phyloP scores from a whole-genome alignment of 2,113 vertebrate species.

The Semicossyphus pulcher region DNA sequence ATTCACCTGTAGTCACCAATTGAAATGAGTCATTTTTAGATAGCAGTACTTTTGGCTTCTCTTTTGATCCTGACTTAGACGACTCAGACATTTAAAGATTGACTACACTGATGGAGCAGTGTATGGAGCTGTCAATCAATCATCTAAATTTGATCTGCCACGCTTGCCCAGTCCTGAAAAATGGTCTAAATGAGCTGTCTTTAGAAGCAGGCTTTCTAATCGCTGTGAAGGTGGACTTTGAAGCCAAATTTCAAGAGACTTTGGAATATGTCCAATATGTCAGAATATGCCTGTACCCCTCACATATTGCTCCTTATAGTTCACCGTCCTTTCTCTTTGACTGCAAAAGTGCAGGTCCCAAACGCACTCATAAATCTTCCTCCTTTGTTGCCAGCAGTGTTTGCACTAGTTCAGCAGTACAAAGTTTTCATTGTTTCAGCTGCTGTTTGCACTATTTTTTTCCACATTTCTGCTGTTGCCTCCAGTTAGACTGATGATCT shows the following conservation, averaged over 20 bases:
- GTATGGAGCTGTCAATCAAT: not conserved
- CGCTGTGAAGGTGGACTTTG: not conserved
- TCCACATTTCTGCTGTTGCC: conserved; percentile 37
- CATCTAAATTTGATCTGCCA: not conserved
- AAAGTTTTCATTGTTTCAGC: conserved; percentile 73
- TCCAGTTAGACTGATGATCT: conserved; percentile 66
- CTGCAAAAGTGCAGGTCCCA: conserved; percentile 29
- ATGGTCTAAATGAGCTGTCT: not conserved
- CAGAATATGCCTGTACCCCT: conserved; percentile 36
- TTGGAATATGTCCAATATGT: conserved; percentile 27
- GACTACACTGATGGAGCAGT: too few species aligned
- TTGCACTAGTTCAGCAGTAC: conserved; percentile 59
- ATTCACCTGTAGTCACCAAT: not conserved
- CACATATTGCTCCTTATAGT: not conserved
- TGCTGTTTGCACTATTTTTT: conserved; percentile 62
- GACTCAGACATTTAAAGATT: too few species aligned
- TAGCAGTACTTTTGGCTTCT: too few species aligned
- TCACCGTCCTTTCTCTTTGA: conserved; percentile 27
- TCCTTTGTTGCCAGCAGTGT: conserved; percentile 57
- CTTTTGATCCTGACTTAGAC: too few species aligned
- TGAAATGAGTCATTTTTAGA: not conserved
- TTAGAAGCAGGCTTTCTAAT: not conserved
- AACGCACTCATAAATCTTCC: conserved; percentile 62
- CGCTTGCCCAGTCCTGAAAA: not conserved
- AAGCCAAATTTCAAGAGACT: not conserved